phyloP scores from a whole-genome alignment of 2,888 invertebrate species.

The Spicauda simplicius region DNA sequence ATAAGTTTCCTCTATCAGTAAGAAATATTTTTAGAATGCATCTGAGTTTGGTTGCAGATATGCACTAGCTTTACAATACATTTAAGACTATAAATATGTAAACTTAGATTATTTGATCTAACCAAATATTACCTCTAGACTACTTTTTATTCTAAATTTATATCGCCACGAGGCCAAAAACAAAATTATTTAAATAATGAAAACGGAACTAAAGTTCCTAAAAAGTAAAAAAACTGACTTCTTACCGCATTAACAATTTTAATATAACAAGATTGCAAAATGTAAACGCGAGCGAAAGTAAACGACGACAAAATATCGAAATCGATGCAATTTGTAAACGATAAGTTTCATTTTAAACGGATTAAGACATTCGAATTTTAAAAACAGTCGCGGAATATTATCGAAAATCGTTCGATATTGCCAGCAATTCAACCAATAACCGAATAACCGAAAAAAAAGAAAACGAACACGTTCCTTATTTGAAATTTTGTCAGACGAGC shows the following conservation, averaged over 20 bases:
- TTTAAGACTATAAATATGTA: no score
- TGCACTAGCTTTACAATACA: no score
- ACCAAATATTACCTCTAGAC: no score
- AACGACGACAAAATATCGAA: conserved; percentile 16
- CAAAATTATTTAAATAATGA: no score
- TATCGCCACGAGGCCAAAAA: no score
- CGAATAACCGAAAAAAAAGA: conserved; percentile 19
- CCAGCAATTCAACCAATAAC: conserved; percentile 13
- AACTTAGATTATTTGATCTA: no score
- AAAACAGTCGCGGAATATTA: conserved; percentile 23
- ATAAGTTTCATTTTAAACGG: conserved; percentile 27
- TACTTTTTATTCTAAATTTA: no score
- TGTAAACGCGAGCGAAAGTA: conserved; percentile 3
- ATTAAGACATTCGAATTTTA: conserved; percentile 26
- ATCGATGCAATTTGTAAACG: conserved; percentile 30
- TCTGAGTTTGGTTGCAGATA: no score
- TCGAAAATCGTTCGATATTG: conserved; percentile 22
- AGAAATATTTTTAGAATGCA: no score
- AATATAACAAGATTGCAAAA: conserved; percentile 1
- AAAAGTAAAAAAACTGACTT: not conserved
- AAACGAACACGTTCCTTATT: conserved; percentile 12
- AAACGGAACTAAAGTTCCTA: no score
- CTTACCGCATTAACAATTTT: not conserved
- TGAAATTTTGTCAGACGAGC: conserved; percentile 8
- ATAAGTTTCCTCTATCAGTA: no score